phyloP scores from a whole-genome alignment of 2,797 vertebrate species.

The Centroberyx gerrardi region DNA sequence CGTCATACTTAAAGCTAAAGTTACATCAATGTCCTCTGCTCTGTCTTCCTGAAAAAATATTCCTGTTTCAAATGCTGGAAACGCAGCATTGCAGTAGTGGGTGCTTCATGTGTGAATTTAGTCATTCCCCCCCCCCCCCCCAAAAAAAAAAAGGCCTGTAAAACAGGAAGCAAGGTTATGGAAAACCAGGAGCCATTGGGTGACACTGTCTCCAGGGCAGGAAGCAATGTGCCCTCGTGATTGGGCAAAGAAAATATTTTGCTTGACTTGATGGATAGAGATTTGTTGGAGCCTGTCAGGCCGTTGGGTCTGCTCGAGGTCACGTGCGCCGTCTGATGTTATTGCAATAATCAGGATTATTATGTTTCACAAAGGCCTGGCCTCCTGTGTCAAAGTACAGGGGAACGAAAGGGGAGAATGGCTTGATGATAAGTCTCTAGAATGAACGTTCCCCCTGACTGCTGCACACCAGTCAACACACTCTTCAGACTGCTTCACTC shows the following conservation, averaged over 20 bases:
- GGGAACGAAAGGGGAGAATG: constrained; percentile 39
- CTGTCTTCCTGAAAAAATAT: constrained; percentile 2
- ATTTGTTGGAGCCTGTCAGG: constrained; percentile 59
- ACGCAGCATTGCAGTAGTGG: constrained; percentile 1
- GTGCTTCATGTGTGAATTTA: constrained; percentile 31
- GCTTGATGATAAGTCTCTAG: constrained; percentile 29
- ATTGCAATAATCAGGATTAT: constrained; percentile 78
- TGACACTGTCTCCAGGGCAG: constrained; percentile 77
- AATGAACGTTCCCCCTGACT: constrained; percentile 13
- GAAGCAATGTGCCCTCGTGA: constrained; percentile 80
- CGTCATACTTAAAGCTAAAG: constrained; percentile 8
- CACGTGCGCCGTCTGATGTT: constrained; percentile 70
- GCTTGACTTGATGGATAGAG: constrained; percentile 73
- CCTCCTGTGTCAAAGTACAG: constrained; percentile 60
- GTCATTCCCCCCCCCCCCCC: constrained; percentile 36
- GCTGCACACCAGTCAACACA: constrained; percentile 17
- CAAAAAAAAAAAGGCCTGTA: constrained; percentile 54
- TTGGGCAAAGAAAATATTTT: constrained; percentile 86
- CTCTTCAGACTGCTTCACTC: not conserved
- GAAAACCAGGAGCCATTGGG: constrained; percentile 76
- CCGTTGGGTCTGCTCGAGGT: constrained; percentile 56
- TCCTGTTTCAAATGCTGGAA: constrained; percentile 19
- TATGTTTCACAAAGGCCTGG: constrained; percentile 71
- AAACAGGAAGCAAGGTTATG: constrained; percentile 78
- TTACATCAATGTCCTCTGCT: constrained; percentile 19